Conservation (phyloP, 2,113 vertebrate genomes). For the Fregata magnificens region DNA sequence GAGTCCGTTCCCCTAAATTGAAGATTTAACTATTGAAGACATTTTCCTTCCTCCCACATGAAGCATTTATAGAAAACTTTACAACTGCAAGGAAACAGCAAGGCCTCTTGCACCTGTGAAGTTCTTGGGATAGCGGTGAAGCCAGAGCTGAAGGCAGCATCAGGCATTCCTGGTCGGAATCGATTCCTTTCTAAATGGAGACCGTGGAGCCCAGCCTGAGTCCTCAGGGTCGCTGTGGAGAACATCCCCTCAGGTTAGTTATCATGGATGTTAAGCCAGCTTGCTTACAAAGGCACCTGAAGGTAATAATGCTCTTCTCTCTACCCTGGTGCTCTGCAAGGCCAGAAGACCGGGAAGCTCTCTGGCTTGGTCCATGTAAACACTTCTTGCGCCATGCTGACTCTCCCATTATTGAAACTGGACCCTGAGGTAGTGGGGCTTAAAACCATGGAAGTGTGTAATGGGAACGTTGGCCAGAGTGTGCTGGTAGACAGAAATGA, state of each 20-base stretch:
- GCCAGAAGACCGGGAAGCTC: background rate
- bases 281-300: background rate
- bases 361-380: rapidly evolving
- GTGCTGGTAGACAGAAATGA: background rate
- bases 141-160: background rate
- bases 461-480: rapidly evolving
- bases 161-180: background rate
- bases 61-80: background rate
- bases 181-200: background rate
- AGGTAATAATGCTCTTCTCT: background rate
- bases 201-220: background rate
- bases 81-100: background rate
- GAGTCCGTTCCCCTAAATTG: background rate
- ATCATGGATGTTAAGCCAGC: rapidly evolving
- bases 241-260: background rate
- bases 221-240: background rate
- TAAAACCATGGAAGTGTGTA: background rate
- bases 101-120: background rate
- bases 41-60: background rate
- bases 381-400: rapidly evolving
- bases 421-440: background rate
- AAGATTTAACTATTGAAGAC: background rate
- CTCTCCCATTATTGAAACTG: rapidly evolving
- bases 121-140: background rate
- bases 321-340: background rate